Evolutionary conservation across 2,888 invertebrate genomes (phyloP), one percentile per base, ranked within the genome.

Genomic region (Andrena praecox): DNA sequence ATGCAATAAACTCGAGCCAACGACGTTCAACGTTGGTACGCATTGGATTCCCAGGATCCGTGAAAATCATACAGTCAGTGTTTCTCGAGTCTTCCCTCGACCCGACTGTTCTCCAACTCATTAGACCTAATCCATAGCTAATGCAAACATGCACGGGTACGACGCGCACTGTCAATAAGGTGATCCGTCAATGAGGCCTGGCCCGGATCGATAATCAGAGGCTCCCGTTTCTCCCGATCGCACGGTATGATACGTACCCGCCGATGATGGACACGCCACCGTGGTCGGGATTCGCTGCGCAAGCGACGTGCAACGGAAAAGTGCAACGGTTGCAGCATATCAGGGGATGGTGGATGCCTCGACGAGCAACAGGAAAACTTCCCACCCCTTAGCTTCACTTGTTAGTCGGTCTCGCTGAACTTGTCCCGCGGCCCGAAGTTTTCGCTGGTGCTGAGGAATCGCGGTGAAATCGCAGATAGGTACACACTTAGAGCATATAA

Each of bases 141-240:
- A 71, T 12, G 48, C 67, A 80, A 70, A 68, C 70, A 54, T 60
- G 56, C 63, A 12, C 29, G 8, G 16, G 56, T n/a, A 24, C 29
- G 56, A 31, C 33, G 56, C n/a, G 60, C 59, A 81, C 52, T 81
- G 80, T 64, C 79, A 79, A 81, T 70, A 79, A 74, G 59, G 73
- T 20, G 64, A 81, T 81, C 48, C 73, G 59, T 73, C 73, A 66
- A 52, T 42, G 20, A 42, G 63, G 29, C 27, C 24, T 8, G 10
- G 10, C 24, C 42, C 12, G 50, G 63, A 80, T 82, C 80, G 67
- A 82, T 80, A 75, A 80, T 75, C 79, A 56, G 63, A 63, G 52
- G 48, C 60, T 71, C 68, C 74, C 66, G 70, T 71, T 74, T 71
- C 79, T 52, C 62, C 48, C 3, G 16, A 16, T 1, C 31, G 29